Base-by-base conservation (phyloP, 2,797 vertebrate species). In the Pelodytes ibericus region DNA sequence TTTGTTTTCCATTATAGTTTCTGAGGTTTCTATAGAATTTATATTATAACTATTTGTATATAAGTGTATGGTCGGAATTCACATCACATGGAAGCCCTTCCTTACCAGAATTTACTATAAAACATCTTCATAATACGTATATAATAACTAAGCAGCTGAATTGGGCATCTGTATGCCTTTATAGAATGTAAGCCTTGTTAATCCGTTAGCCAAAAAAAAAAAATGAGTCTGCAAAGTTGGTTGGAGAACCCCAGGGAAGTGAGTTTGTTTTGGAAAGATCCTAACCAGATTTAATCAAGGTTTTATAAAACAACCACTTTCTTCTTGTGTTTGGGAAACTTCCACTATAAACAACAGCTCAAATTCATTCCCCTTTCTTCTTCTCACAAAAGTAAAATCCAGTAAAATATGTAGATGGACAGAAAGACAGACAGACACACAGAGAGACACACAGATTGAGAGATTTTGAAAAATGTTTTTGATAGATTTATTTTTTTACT, bases 231-330 rank as follows among this genome's bases (percentile, higher is more conserved):
- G n/a, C 49, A 53, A 20, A 6, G 49, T 20, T n/a, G 49, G 49
- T 53, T 24, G 10, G 7, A 20, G 49, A 53, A 53, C 49, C n/a
- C 24, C 49, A 53, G 27, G 58, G 58, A 22, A 6, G 27, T 8
- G 27, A 60, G 29, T 60, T 60, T 60, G 18, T 60, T 60, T 60
- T 60, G 29, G 58, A 60, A 60, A 60, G 29, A 18, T 29, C 58
- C 27, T 60, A 31, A 53, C 49, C 49, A 53, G 49, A 53, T 53
- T 53, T 53, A 53, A 24, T 53, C 49, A 2, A 4, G 44, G 49
- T 8, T 22, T 53, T 25, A 8, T 22, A 24, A 53, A 53, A 24
- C 4, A 5, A 2, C n/a, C 49, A 22, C 49, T 53, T 53, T 53
- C n/a, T 53, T 22, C 13, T 16, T 10, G 41, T 13, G 41, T 44